Conservation (phyloP, 2,113 vertebrate species). For the Sphaerodactylus townsendi region DNA sequence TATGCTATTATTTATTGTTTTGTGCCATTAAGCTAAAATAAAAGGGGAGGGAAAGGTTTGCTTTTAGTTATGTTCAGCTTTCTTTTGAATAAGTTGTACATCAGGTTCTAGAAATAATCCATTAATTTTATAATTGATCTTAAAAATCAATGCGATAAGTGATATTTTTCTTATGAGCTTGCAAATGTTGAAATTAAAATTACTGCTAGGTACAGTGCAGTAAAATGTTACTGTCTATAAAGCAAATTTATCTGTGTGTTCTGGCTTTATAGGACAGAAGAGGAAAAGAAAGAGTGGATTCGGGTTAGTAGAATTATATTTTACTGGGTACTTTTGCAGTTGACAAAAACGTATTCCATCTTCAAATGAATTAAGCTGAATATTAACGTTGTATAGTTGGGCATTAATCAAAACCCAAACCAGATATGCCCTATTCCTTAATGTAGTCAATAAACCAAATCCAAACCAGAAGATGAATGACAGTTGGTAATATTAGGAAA, state of each 20-base stretch:
- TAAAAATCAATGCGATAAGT: background rate
- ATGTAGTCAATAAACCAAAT: no score
- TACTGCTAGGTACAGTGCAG: background rate
- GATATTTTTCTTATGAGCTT: slow-evolving; percentile 11
- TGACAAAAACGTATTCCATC: background rate
- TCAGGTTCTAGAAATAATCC: background rate
- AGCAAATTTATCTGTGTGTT: slow-evolving; percentile 25
- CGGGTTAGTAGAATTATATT: slow-evolving; percentile 77
- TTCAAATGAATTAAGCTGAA: background rate
- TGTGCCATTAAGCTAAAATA: background rate
- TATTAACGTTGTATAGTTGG: no score
- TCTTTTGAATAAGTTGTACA: background rate
- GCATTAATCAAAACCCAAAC: no score
- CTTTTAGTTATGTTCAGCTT: background rate
- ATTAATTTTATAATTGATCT: slow-evolving; percentile 12
- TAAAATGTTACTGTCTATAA: background rate
- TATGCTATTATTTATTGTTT: background rate
- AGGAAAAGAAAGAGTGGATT: slow-evolving; percentile 96
- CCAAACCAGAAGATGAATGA: no score
- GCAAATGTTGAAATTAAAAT: slow-evolving; percentile 12
- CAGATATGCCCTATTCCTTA: no score
- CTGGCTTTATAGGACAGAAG: slow-evolving; percentile 85
- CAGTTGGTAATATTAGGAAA: no score
- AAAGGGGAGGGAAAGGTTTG: background rate
- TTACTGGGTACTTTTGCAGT: background rate